Evolutionary conservation across 2,888 invertebrate species (phyloP).

Genomic region (Leucophenga maculata): DNA sequence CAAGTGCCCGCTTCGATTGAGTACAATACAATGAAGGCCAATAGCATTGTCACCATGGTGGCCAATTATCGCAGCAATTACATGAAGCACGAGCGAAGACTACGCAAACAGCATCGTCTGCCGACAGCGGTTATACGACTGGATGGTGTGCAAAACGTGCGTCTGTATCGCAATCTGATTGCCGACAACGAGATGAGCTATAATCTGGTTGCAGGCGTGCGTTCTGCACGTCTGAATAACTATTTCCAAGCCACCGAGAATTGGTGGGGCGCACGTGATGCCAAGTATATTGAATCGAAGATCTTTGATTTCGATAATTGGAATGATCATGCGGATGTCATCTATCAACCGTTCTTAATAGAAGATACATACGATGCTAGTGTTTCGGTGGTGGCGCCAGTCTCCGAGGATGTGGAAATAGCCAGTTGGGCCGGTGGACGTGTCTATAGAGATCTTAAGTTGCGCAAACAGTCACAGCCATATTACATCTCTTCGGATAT

Average conservation of each 20-base stretch:
- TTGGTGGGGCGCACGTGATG: constrained; percentile 93
- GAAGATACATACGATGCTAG: constrained; percentile 84
- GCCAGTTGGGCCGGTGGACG: constrained; percentile 83
- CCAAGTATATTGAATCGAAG: constrained; percentile 81
- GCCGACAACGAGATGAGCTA: constrained; percentile 88
- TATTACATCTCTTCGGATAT: constrained; percentile 90
- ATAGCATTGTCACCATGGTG: constrained; percentile 73
- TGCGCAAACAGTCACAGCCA: constrained; percentile 79
- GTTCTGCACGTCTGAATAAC: constrained; percentile 90
- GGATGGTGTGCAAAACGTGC: constrained; percentile 94
- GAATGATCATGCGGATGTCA: constrained; percentile 97
- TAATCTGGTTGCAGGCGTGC: constrained; percentile 92
- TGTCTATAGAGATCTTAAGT: constrained; percentile 78
- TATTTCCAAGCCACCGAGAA: constrained; percentile 91
- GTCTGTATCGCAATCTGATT: constrained; percentile 90
- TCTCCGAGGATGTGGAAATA: constrained; percentile 75
- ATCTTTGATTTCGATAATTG: constrained; percentile 99
- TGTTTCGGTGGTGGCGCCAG: constrained; percentile 76
- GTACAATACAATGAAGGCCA: constrained; percentile 84
- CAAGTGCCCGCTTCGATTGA: constrained; percentile 85
- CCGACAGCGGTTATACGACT: constrained; percentile 92
- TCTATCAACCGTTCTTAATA: constrained; percentile 89
- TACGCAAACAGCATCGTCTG: constrained; percentile 49
- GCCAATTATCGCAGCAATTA: constrained; percentile 49
- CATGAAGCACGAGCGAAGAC: constrained; percentile 45